Percentiles rank a stretch among this genome's conserved stretches.
phyloP scores from a whole-genome alignment of 1,140 invertebrate genomes.

The Pemphigus obesinymphae region DNA sequence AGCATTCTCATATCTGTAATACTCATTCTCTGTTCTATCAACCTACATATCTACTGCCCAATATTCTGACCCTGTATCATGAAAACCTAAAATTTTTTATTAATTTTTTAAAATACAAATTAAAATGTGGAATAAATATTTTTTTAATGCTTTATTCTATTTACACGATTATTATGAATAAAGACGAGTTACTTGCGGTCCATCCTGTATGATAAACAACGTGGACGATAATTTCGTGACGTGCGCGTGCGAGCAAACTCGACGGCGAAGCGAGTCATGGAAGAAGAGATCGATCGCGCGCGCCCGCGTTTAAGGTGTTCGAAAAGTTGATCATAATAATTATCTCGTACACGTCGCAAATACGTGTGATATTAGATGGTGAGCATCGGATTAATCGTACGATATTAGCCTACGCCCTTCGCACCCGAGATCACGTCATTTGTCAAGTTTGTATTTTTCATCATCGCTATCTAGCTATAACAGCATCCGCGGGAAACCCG shows the following conservation, averaged over 20 bases:
- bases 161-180: no score
- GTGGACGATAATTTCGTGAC: no score
- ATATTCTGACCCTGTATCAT: no score
- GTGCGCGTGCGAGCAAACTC: background rate
- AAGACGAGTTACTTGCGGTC: no score
- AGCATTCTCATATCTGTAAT: no score
- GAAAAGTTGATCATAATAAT: conserved; percentile 37
- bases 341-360: background rate
- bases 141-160: no score
- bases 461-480: background rate
- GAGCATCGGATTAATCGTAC: background rate
- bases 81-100: no score
- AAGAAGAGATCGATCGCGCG: background rate
- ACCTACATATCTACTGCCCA: no score
- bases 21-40: no score
- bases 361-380: background rate
- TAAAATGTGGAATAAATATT: no score
- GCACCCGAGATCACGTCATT: conserved; percentile 19
- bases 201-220: no score
- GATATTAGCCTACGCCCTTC: conserved; percentile 36
- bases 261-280: background rate
- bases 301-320: background rate
- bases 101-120: no score
- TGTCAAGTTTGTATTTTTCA: background rate
- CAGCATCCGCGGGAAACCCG: background rate